A percentile compares a stretch with the other conserved stretches of the same genome.
Evolutionary conservation across 2,797 vertebrate genomes (phyloP).

Genomic region (Microcaecilia unicolor): DNA sequence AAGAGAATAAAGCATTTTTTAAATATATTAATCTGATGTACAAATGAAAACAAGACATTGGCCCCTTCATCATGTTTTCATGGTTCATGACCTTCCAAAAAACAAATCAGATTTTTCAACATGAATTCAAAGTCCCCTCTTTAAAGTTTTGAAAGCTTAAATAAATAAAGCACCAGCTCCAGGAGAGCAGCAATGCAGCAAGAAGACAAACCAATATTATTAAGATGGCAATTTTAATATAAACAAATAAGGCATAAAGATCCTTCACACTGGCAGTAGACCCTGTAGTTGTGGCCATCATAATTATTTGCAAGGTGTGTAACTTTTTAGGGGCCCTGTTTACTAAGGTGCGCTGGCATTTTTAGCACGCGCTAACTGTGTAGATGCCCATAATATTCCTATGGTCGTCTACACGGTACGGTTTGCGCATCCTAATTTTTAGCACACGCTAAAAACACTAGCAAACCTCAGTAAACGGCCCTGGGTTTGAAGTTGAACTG

Average conservation of each 20-base stretch:
- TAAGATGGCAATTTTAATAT: slow-evolving; percentile 50
- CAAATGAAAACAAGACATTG: slow-evolving; percentile 25
- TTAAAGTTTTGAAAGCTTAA: background rate
- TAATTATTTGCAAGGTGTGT: slow-evolving; percentile 12
- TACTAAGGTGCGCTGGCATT: too few species aligned
- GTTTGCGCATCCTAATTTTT: too few species aligned
- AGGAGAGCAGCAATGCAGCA: slow-evolving; percentile 11
- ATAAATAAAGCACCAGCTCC: slow-evolving; percentile 2
- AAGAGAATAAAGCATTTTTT: slow-evolving; percentile 45
- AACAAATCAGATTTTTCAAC: slow-evolving; percentile 8
- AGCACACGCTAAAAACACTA: too few species aligned
- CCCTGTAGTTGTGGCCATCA: slow-evolving; percentile 13
- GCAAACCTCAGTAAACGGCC: too few species aligned
- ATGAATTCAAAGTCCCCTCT: background rate
- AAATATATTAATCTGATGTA: slow-evolving; percentile 38
- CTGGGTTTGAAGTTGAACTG: slow-evolving; percentile 13
- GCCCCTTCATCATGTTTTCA: background rate
- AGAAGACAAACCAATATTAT: slow-evolving; percentile 14
- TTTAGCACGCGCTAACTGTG: too few species aligned
- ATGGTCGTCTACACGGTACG: too few species aligned
- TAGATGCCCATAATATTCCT: too few species aligned
- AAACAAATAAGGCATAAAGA: slow-evolving; percentile 61
- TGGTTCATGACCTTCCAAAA: slow-evolving; percentile 8
- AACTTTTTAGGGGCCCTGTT: background rate
- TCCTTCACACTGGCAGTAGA: slow-evolving; percentile 35